Evolutionary conservation across 2,113 vertebrate genomes (phyloP).

Genomic region (Triplophysa tibetana): DNA sequence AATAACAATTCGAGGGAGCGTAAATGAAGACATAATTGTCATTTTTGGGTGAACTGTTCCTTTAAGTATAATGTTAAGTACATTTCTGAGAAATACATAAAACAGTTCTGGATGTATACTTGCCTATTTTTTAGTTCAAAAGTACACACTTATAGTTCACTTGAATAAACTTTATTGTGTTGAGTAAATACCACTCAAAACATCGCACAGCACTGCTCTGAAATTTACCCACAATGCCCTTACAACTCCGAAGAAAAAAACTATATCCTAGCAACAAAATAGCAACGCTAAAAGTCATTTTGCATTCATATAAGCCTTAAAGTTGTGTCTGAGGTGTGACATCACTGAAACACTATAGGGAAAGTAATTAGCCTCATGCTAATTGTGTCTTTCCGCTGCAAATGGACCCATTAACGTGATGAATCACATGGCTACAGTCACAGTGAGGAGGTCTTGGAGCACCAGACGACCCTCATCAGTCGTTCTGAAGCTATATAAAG

Average conservation of each 20-base stretch:
- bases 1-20: too few relatives aligned
- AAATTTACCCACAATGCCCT: background rate
- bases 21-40: too few relatives aligned
- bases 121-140: too few relatives aligned
- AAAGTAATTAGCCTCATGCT: constrained; percentile 28
- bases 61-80: too few relatives aligned
- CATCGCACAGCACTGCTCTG: background rate
- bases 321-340: background rate
- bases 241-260: background rate
- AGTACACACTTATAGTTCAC: too few relatives aligned
- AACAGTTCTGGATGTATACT: too few relatives aligned
- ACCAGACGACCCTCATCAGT: constrained; percentile 69
- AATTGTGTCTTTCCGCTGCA: constrained; percentile 14
- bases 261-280: constrained; percentile 6
- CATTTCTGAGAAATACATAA: too few relatives aligned
- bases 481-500: constrained; percentile 68
- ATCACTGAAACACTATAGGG: constrained; percentile 5
- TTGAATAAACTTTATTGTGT: too few relatives aligned
- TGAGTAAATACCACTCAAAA: background rate
- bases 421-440: constrained; percentile 28
- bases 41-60: too few relatives aligned
- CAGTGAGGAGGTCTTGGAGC: constrained; percentile 20
- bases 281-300: background rate
- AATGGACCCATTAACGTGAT: constrained; percentile 28
- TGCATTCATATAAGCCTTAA: background rate